Percentiles rank a stretch among this genome's conserved stretches.
Conservation (phyloP, 1,140 invertebrate genomes). For the Globodera ellingtonae region DNA sequence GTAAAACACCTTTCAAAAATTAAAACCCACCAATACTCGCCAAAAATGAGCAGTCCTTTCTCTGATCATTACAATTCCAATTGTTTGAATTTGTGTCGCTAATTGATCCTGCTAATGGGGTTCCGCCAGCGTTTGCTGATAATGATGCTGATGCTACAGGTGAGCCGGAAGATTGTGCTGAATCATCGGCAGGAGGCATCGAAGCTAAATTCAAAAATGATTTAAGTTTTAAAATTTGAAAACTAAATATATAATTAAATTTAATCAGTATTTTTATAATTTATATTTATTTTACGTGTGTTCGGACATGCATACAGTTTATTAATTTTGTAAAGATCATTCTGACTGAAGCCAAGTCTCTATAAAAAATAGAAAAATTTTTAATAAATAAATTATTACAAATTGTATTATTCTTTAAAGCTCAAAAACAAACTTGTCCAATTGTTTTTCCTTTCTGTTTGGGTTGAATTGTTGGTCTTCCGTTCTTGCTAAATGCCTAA, state of each 20-base stretch:
- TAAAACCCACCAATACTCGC: background rate
- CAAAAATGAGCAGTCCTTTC: background rate
- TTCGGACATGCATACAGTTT: slow-evolving; percentile 67
- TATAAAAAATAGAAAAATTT: background rate
- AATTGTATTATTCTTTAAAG: too few species aligned
- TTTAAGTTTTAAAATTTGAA: slow-evolving; percentile 22
- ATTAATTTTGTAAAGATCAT: slow-evolving; percentile 68
- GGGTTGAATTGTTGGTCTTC: slow-evolving; percentile 66
- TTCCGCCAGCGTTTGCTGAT: background rate
- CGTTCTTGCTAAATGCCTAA: slow-evolving; percentile 65
- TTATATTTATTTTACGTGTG: slow-evolving; percentile 7
- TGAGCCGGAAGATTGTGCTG: background rate
- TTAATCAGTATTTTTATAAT: slow-evolving; percentile 5
- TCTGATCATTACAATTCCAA: background rate
- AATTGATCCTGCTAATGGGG: background rate
- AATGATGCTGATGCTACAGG: background rate
- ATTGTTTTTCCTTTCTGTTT: slow-evolving; percentile 66
- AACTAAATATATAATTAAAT: slow-evolving; percentile 8
- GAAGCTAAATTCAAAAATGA: background rate
- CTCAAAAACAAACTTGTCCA: slow-evolving; percentile 59
- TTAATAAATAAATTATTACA: background rate
- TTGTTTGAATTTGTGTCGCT: background rate
- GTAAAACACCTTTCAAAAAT: too few species aligned
- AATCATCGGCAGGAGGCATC: background rate
- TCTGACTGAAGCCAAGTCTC: slow-evolving; percentile 65